Conservation (phyloP, 2,797 vertebrate species). For the Neosalanx taihuensis region DNA sequence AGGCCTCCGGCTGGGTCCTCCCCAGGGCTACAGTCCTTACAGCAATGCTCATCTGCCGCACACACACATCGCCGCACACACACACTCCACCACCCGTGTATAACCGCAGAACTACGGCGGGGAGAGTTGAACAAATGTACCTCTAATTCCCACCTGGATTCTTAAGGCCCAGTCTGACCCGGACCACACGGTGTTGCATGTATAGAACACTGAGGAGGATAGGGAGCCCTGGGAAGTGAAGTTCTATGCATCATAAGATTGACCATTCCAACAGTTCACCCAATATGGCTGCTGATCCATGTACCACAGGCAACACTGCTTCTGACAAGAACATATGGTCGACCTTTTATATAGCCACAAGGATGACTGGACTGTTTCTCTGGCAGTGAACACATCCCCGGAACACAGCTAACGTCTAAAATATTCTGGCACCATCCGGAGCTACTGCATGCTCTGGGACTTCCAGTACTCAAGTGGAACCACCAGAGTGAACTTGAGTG, state of each 20-base stretch:
- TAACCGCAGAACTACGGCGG: conserved; percentile 69
- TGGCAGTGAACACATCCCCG: neutral
- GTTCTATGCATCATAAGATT: conserved; percentile 62
- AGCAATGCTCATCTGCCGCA: conserved; percentile 93
- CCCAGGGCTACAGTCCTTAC: conserved; percentile 89
- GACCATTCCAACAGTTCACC: conserved; percentile 37
- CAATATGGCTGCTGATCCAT: conserved; percentile 39
- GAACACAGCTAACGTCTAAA: neutral
- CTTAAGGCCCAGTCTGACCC: conserved; percentile 7
- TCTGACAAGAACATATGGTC: neutral
- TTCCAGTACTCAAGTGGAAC: neutral
- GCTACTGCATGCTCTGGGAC: conserved; percentile 1
- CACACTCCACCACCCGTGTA: conserved; percentile 96
- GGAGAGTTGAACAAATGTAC: neutral
- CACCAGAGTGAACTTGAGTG: conserved; percentile 60
- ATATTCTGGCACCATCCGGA: conserved; percentile 6
- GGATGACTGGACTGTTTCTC: neutral
- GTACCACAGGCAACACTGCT: conserved; percentile 38
- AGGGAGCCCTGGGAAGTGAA: conserved; percentile 53
- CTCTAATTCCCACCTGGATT: neutral
- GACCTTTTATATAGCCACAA: neutral
- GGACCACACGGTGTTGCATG: conserved; percentile 68
- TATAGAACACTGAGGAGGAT: conserved; percentile 42
- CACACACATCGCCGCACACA: conserved; percentile 85
- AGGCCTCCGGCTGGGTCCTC: conserved; percentile 81